Evolutionary conservation across 2,113 vertebrate species (phyloP), one percentile per base, ranked within the genome.

Genomic region (Illadopsis cleaveri): DNA sequence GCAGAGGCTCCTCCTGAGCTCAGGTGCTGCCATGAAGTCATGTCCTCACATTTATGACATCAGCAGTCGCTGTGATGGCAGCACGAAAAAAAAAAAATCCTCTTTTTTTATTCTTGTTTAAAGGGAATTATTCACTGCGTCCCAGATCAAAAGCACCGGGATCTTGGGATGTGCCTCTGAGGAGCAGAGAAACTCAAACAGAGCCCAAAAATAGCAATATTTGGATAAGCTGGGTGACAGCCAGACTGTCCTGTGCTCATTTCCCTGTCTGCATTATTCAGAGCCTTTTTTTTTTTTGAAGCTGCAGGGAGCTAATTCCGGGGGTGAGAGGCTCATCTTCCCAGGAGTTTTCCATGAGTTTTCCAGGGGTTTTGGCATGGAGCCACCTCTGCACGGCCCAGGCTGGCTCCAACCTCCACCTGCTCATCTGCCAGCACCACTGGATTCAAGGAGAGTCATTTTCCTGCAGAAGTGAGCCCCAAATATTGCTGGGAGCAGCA

Each of bases 131-230:
- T 97, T 96, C 93, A 96, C 72, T 2, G 22, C 1, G 0, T 84
- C 79, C 76, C 86, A 72, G 88, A 96, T 97, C 93, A 96, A 95
- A 97, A 86, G 86, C 82, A 1, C 37, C 12, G 7, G 82, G 65
- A 92, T 44, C 86, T 64, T 19, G 72, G 88, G 88, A 92, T 72
- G 79, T 42, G 88, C 96, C 92, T 92, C 86, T 8, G 37, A 89
- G 90, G 82, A 5, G 42, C 79, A 38, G 40, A 78, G 90, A 89
- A 96, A 95, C 80, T 94, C 45, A 17, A 96, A 92, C 94, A 95
- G 73, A 96, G 88, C 85, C 90, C 64, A 24, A 97, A 96, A 96
- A 95, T 95, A 97, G 96, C 90, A 95, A 65, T 95, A 92, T 96
- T 95, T 96, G 96, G 94, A 83, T 89, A 95, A 96, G 76, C 88